Evolutionary conservation across 1,140 invertebrate genomes (phyloP).

Genomic region (Sipha flava): DNA sequence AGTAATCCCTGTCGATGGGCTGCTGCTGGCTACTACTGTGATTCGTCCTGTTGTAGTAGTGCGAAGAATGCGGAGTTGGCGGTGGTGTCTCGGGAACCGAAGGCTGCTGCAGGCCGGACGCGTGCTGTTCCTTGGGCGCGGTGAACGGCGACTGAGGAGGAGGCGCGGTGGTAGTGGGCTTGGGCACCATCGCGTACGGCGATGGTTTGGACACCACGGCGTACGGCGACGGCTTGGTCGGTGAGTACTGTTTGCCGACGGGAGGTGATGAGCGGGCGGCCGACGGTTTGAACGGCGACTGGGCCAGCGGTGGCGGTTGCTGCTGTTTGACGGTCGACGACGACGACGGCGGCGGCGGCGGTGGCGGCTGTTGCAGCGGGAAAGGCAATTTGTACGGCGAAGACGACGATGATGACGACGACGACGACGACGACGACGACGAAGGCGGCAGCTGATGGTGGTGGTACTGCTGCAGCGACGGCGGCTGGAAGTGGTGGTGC

Average conservation of each 20-base stretch:
- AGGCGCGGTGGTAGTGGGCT: background rate
- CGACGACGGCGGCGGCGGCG: background rate
- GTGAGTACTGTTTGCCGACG: background rate
- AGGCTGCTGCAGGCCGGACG: background rate
- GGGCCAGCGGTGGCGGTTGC: background rate
- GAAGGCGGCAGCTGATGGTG: background rate
- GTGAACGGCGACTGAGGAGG: background rate
- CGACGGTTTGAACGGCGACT: background rate
- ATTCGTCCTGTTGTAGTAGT: background rate
- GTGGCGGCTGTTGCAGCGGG: background rate
- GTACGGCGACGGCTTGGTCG: background rate
- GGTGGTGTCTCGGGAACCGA: background rate
- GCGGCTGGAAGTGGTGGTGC: background rate
- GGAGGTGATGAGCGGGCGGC: background rate
- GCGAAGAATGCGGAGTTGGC: background rate
- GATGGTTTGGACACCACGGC: background rate
- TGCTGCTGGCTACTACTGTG: background rate
- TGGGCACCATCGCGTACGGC: background rate
- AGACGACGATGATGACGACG: background rate
- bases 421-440: background rate
- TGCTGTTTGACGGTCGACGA: background rate
- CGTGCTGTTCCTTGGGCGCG: background rate
- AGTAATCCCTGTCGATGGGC: background rate
- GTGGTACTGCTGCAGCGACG: background rate
- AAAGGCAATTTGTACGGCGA: constrained; percentile 20